phyloP scores from a whole-genome alignment of 2,113 vertebrate species.

The Oreochromis niloticus region DNA sequence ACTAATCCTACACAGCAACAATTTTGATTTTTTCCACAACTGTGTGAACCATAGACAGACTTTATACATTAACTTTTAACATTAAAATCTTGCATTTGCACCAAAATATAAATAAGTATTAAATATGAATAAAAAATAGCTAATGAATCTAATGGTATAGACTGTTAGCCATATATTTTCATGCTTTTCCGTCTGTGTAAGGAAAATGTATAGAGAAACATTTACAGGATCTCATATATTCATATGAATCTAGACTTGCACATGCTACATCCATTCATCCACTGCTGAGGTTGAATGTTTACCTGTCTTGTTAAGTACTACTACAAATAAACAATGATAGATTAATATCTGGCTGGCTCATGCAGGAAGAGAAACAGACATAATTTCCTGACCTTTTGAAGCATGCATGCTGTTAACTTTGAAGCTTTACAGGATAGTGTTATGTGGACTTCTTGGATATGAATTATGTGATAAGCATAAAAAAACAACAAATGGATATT shows the following conservation, averaged over 20 bases:
- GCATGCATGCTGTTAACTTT: not conserved
- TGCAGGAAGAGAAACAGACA: not conserved
- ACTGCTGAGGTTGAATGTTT: not conserved
- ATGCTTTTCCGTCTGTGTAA: not conserved
- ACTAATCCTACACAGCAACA: not conserved
- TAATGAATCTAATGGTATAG: not conserved
- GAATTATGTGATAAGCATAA: not conserved
- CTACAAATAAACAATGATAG: not conserved
- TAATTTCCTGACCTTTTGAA: not conserved
- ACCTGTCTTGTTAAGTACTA: not conserved
- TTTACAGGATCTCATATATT: fast-evolving
- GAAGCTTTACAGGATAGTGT: not conserved
- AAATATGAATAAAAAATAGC: not conserved
- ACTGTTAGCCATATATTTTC: not conserved
- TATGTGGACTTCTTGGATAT: not conserved
- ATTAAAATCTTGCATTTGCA: not conserved
- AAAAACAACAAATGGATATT: not conserved
- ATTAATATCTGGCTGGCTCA: not conserved
- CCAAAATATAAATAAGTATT: not conserved
- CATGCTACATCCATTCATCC: not conserved
- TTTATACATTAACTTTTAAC: fast-evolving
- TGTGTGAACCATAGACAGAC: not conserved
- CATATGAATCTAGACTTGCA: not conserved
- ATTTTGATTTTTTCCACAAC: not conserved
- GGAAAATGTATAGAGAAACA: not conserved